A percentile compares a stretch with the other conserved stretches of the same genome.
Conservation (phyloP, 2,888 invertebrate species). For the Euplexia lucipara region DNA sequence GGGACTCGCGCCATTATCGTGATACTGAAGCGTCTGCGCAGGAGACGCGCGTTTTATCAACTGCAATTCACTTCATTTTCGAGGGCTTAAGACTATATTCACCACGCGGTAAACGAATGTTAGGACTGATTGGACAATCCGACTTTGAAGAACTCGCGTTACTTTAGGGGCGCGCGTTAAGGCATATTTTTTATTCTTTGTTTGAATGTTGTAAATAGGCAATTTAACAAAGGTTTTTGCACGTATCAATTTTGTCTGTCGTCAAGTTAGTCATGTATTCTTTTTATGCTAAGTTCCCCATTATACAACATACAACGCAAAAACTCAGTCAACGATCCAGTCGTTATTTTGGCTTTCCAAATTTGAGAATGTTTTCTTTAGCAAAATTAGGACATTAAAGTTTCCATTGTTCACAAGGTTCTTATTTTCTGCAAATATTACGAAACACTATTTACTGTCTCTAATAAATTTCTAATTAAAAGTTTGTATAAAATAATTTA, state of each 20-base stretch:
- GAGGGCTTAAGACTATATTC: slow-evolving; percentile 54
- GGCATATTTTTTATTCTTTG: neutral
- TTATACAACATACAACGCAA: no score
- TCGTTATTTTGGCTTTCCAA: no score
- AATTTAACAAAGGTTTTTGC: neutral
- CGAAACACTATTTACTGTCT: no score
- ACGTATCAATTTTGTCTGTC: neutral
- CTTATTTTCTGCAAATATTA: no score
- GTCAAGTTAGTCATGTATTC: neutral
- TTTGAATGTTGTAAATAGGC: neutral
- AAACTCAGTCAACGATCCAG: no score
- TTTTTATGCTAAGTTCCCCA: no score
- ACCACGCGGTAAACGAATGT: slow-evolving; percentile 53
- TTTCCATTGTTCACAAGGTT: no score
- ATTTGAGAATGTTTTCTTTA: no score
- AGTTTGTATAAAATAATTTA: no score
- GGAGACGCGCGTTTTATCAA: slow-evolving; percentile 71
- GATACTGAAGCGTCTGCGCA: slow-evolving; percentile 69
- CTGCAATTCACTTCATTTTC: slow-evolving; percentile 65
- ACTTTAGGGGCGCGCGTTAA: neutral
- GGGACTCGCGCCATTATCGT: slow-evolving; percentile 73
- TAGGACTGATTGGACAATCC: slow-evolving; percentile 19
- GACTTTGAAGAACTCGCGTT: neutral
- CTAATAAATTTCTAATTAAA: no score
- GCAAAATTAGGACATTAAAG: no score